A percentile compares a stretch with the other conserved stretches of the same genome.
These are phyloP conservation scores for Tenthredo mesomela DNA, from an alignment of 2,888 invertebrate species.

Conservation along the genomic window DNA sequence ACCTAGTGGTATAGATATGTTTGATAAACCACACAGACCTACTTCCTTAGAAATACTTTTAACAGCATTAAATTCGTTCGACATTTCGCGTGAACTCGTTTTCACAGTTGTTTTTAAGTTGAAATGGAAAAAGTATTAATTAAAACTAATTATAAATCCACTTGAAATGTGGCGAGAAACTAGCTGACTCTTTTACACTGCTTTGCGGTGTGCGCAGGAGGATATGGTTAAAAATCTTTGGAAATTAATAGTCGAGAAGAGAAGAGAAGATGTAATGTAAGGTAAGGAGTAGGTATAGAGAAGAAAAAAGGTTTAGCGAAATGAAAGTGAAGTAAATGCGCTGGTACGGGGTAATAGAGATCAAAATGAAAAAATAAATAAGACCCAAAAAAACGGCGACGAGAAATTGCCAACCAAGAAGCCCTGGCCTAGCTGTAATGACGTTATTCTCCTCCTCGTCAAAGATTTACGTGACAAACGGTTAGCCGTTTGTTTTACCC, in stretches of 20 bases:
- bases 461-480: slow-evolving; percentile 44
- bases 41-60: slow-evolving; percentile 37
- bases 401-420: background rate
- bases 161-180: slow-evolving; percentile 20
- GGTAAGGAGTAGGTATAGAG: background rate
- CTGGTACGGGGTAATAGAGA: background rate
- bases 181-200: background rate
- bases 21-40: background rate
- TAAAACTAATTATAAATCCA: slow-evolving; percentile 35
- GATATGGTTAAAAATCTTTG: background rate
- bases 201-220: too few species aligned
- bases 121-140: slow-evolving; percentile 19
- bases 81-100: slow-evolving; percentile 3
- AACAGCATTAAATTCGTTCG: slow-evolving; percentile 23
- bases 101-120: background rate
- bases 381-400: background rate
- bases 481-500: slow-evolving; percentile 6
- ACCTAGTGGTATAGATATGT: slow-evolving; percentile 2
- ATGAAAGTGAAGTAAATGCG: background rate
- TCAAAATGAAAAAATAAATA: background rate
- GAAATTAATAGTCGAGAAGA: background rate
- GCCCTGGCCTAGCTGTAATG: background rate
- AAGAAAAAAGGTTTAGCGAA: background rate
- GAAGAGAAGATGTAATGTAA: background rate
- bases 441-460: slow-evolving; percentile 34